Percentiles rank a stretch among this genome's conserved stretches.
Conservation (phyloP, 2,888 invertebrate species). For the Mesochorus sp. region DNA sequence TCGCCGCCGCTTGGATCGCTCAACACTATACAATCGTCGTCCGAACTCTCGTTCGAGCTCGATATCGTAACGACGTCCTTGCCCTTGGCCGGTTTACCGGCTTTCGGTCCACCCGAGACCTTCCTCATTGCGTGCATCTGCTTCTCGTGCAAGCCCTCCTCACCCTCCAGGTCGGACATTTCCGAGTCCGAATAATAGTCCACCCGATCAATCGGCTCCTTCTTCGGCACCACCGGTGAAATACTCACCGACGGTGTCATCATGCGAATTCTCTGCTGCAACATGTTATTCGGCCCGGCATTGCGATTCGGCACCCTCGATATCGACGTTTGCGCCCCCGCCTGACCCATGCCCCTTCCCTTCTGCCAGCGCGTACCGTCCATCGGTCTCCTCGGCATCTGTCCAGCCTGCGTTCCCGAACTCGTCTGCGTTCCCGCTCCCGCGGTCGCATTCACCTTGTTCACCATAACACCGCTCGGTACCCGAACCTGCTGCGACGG, state of each 20-base stretch:
- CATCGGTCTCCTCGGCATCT: constrained; percentile 73
- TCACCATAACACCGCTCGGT: constrained; percentile 79
- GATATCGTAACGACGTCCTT: constrained; percentile 90
- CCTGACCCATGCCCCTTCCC: constrained; percentile 72
- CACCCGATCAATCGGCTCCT: constrained; percentile 76
- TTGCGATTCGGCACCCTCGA: constrained; percentile 75
- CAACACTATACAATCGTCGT: constrained; percentile 94
- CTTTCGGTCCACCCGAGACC: constrained; percentile 67
- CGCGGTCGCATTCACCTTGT: constrained; percentile 76
- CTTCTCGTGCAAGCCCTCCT: constrained; percentile 75
- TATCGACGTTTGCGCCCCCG: constrained; percentile 76
- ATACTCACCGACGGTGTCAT: constrained; percentile 83
- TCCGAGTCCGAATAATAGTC: constrained; percentile 81
- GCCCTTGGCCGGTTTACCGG: constrained; percentile 76
- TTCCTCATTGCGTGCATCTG: constrained; percentile 75
- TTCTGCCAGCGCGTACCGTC: constrained; percentile 78
- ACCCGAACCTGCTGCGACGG: constrained; percentile 76
- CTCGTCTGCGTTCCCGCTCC: constrained; percentile 66
- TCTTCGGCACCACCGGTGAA: constrained; percentile 82
- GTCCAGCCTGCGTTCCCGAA: constrained; percentile 68
- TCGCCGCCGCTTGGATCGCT: constrained; percentile 92
- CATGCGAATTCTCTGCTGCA: constrained; percentile 81
- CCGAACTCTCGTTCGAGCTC: constrained; percentile 87
- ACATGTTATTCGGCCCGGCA: constrained; percentile 65
- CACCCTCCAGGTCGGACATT: constrained; percentile 77